Percentiles rank a stretch among this genome's conserved stretches.
Conservation (phyloP, 2,888 invertebrate species). For the Thelaira solivaga region DNA sequence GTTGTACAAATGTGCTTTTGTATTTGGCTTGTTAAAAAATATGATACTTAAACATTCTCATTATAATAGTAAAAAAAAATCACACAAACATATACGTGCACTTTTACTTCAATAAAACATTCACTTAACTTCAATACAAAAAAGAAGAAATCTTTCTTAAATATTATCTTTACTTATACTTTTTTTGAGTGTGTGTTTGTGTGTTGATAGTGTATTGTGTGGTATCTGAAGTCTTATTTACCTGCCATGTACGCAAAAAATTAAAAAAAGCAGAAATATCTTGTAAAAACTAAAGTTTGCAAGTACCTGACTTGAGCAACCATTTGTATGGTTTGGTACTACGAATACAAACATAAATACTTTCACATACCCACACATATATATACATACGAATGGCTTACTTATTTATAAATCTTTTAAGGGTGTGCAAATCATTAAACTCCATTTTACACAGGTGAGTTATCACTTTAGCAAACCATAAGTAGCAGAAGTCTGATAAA, state of each 20-base stretch:
- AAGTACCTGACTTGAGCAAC: constrained; percentile 55
- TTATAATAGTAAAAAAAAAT: constrained; percentile 18
- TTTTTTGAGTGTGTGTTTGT: neutral
- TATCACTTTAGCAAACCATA: too few species aligned
- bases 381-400: neutral
- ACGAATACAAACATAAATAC: neutral
- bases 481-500: too few species aligned
- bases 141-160: constrained; percentile 27
- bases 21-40: neutral
- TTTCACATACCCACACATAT: neutral
- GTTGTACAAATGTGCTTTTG: neutral
- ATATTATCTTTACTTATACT: constrained; percentile 2
- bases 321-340: constrained; percentile 31
- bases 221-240: constrained; percentile 43
- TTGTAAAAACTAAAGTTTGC: constrained; percentile 27
- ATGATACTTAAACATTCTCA: constrained; percentile 31
- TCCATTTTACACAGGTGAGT: too few species aligned
- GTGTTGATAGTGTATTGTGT: neutral
- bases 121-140: constrained; percentile 39
- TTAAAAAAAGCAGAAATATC: neutral
- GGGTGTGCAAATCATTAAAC: neutral
- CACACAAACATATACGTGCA: neutral
- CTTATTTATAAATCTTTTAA: neutral
- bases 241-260: constrained; percentile 30
- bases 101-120: neutral